Base-by-base conservation (phyloP, 1,140 invertebrate genomes). In the Diabrotica undecimpunctata region DNA sequence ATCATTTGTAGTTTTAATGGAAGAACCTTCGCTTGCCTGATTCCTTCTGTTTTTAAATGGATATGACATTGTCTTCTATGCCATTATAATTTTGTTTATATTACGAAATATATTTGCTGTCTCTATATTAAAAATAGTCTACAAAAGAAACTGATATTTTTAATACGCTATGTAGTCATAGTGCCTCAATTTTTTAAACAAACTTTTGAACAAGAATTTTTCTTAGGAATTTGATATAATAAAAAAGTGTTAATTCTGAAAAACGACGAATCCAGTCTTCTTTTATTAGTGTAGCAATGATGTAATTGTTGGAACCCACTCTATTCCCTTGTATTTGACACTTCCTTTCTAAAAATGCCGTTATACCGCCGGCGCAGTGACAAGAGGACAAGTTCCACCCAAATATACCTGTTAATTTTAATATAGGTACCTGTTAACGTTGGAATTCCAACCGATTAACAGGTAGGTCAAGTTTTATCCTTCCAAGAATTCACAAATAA, bases 401-500 rank as follows among this genome's bases (percentile, higher is more conserved):
- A 46, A 46, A 46, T 46, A 46, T 46, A 46, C 41, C 41, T 46
- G 41, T 46, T 46, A 46, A 46, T 46, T 46, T 46, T 46, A 46
- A 46, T 46, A 46, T 10, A 46, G 41, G 41, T 46, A 46, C 41
- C 41, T 46, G 41, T 46, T 46, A 46, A 46, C 8, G 41, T n/a
- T 46, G 41, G 13, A 62, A 62, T 62, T 57, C 65, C 64, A 25
- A 9, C 51, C 56, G 12, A 54, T 62, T 62, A 54, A 54, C 61
- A 62, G 61, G 61, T 62, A 62, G 56, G 39, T 36, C n/a, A 55
- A 25, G 54, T 55, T 14, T 55, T 55, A 36, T 55, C 46, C 60
- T 67, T 67, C 66, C 35, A n/a, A 50, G 66, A 67, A 67, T 41
- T 64, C 53, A 55, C 46, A 60, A 67, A 67, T 60, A 39, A 51